Evolutionary conservation across 2,888 invertebrate genomes (phyloP).

Genomic region (Cancer borealis): DNA sequence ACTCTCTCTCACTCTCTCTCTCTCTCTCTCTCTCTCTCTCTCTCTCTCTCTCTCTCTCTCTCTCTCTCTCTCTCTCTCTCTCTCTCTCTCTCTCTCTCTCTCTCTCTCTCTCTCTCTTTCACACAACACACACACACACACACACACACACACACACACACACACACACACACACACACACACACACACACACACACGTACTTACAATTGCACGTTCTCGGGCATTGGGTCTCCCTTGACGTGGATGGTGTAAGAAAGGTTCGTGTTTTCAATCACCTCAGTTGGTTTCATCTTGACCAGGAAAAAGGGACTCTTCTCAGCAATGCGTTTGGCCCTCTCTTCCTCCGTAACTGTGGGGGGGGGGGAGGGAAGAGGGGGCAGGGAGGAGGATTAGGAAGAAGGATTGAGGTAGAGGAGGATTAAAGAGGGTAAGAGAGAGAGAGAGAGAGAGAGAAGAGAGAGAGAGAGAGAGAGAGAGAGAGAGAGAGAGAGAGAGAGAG

Average conservation of each 20-base stretch:
- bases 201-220: constrained; percentile 90
- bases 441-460: neutral
- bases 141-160: neutral
- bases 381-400: neutral
- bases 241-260: constrained; percentile 92
- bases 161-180: neutral
- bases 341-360: constrained; percentile 85
- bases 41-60: neutral
- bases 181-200: neutral
- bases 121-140: neutral
- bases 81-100: too few relatives aligned
- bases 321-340: constrained; percentile 86
- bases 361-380: neutral
- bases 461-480: neutral
- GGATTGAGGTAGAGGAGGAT: neutral
- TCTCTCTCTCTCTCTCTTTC: too few relatives aligned
- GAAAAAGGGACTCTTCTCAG: constrained; percentile 90
- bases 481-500: neutral
- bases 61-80: neutral
- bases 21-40: neutral
- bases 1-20: neutral
- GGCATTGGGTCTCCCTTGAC: constrained; percentile 94
- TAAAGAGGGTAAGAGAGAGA: neutral
- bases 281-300: constrained; percentile 92
- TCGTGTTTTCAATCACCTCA: constrained; percentile 91